phyloP scores from a whole-genome alignment of 2,888 invertebrate genomes.

The Drepana falcataria region DNA sequence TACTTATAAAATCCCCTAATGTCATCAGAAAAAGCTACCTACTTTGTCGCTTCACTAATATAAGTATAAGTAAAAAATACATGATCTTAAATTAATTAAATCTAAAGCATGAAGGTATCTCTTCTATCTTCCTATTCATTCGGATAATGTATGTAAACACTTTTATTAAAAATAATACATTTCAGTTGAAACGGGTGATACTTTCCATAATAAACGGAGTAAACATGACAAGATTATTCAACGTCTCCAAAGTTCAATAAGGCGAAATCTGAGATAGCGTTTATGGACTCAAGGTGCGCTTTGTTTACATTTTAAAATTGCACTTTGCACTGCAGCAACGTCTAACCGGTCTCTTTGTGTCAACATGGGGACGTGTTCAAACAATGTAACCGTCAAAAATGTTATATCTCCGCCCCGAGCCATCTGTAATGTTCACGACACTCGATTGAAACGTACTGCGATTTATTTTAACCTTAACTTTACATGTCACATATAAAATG shows the following conservation, averaged over 20 bases:
- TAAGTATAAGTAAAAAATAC: background rate
- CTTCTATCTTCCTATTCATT: background rate
- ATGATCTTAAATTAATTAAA: background rate
- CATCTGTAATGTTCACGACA: constrained; percentile 28
- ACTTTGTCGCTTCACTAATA: background rate
- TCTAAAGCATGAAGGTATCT: background rate
- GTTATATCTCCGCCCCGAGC: constrained; percentile 47
- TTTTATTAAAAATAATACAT: constrained; percentile 23
- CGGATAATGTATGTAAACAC: background rate
- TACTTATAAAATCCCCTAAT: too few relatives aligned
- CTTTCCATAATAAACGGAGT: constrained; percentile 39
- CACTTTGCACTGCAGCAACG: constrained; percentile 70
- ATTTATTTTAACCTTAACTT: background rate
- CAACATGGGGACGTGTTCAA: constrained; percentile 63
- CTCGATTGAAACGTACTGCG: constrained; percentile 12
- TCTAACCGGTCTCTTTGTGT: constrained; percentile 61
- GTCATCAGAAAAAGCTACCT: background rate
- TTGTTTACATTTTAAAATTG: constrained; percentile 78
- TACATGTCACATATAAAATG: background rate
- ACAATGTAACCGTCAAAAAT: constrained; percentile 71
- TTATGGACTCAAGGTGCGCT: constrained; percentile 67
- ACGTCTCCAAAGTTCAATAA: constrained; percentile 60
- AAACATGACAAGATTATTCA: constrained; percentile 46
- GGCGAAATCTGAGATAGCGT: constrained; percentile 67
- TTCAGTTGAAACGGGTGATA: constrained; percentile 25